Base-by-base conservation (phyloP, 2,113 vertebrate species). In the Regulus satrapa region DNA sequence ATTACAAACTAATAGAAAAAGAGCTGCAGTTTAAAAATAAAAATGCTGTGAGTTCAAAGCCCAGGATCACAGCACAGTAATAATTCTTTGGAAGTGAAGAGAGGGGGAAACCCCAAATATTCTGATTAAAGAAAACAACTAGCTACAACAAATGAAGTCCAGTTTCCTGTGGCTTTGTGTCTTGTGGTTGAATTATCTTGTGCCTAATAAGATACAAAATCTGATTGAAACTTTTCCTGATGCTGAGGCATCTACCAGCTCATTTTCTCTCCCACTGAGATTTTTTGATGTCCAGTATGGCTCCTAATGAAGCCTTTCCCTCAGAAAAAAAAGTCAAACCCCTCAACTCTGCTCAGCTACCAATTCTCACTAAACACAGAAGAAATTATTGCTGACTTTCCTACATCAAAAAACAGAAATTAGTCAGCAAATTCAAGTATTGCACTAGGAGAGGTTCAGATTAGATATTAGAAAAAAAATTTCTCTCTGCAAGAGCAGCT, bases 111-210 rank as follows among this genome's bases (percentile, higher is more conserved):
- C 55, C 48, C 91, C 80, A 95, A 92, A 71, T 46, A 78, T 45
- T 91, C 67, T 88, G 63, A 92, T 92, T 88, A 76, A 93, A 88
- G 67, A 76, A 92, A 93, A 88, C 40, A 93, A 93, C 78, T 56
- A 85, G 64, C 62, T 88, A 67, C 62, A 88, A 74, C 95, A 85
- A 89, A 92, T 61, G 5, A 88, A 88, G 45, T 56, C 49, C 36
- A 52, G 34, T 95, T 87, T 95, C 89, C 90, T 93, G 69, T 72
- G 78, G 88, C 66, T 85, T 94, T 87, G 14, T 68, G 45, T 79
- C 41, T 92, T 97, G 85, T 56, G 66, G 82, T 45, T 92, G 67
- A 89, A 82, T 64, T 85, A 79, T 72, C 62, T 46, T 38, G 13
- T 76, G 28, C 26, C 66, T 73, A 93, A 64, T 41, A 89, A 76